Evolutionary conservation across 2,888 invertebrate species (phyloP).

Genomic region (Tipula helvola): DNA sequence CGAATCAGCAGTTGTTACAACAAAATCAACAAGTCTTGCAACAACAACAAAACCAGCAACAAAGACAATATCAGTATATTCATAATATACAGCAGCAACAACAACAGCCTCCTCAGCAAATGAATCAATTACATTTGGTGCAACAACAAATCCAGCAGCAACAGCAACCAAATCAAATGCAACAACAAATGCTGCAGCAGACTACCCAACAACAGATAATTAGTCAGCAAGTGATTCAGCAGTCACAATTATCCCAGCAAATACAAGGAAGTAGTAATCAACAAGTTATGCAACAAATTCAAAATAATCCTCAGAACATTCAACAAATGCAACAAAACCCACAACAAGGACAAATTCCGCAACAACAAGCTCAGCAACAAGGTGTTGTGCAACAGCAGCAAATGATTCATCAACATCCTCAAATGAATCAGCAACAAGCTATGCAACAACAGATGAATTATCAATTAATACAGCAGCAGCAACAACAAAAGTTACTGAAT

Average conservation of each 20-base stretch:
- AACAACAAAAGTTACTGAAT: constrained; percentile 5
- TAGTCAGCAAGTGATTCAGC: constrained; percentile 21
- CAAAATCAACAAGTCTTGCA: constrained; percentile 24
- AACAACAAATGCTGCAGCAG: constrained; percentile 25
- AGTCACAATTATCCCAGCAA: constrained; percentile 24
- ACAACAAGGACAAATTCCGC: constrained; percentile 21
- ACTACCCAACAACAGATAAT: constrained; percentile 19
- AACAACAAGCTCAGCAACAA: constrained; percentile 27
- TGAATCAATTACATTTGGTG: constrained; percentile 22
- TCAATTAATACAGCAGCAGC: constrained; percentile 15
- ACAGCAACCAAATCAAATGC: constrained; percentile 21
- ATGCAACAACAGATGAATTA: constrained; percentile 24
- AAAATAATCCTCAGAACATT: constrained; percentile 11
- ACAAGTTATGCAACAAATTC: constrained; percentile 15
- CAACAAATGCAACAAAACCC: constrained; percentile 23
- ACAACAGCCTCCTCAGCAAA: constrained; percentile 19
- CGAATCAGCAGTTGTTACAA: constrained; percentile 21
- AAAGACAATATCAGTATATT: constrained; percentile 17
- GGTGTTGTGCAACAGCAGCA: constrained; percentile 25
- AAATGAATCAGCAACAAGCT: constrained; percentile 23
- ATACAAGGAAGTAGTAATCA: constrained; percentile 24
- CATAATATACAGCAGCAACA: constrained; percentile 13
- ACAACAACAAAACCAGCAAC: constrained; percentile 22
- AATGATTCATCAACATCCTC: constrained; percentile 21
- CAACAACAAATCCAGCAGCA: constrained; percentile 23